A percentile compares a stretch with the other conserved stretches of the same genome.
phyloP scores from a whole-genome alignment of 1,140 invertebrate species.

The Centruroides vittatus region DNA sequence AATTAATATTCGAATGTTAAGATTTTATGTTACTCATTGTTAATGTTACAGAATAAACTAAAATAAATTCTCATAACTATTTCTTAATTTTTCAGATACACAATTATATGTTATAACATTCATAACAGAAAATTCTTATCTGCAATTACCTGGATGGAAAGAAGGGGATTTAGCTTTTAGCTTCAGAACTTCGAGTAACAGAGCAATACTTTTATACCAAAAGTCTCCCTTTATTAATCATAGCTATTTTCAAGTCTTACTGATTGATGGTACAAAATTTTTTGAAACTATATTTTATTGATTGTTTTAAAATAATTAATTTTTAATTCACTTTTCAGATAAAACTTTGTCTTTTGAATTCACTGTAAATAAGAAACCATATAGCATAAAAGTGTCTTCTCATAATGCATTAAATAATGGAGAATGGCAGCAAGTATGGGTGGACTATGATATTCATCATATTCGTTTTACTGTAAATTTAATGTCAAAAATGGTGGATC shows the following conservation, averaged over 20 bases:
- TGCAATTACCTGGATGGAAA: conserved; percentile 79
- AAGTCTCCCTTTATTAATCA: conserved; percentile 75
- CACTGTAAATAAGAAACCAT: conserved; percentile 51
- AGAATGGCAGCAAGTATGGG: conserved; percentile 81
- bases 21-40: no score
- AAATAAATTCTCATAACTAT: no score
- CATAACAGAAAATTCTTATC: conserved; percentile 76
- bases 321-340: conserved; percentile 34
- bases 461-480: conserved; percentile 83
- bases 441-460: conserved; percentile 61
- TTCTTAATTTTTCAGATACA: conserved; percentile 46
- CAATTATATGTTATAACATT: conserved; percentile 86
- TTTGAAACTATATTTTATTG: background rate
- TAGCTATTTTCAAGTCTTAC: conserved; percentile 74
- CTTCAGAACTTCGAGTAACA: conserved; percentile 76
- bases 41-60: no score
- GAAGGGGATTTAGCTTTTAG: conserved; percentile 83
- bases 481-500: conserved; percentile 69
- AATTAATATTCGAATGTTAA: no score
- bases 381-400: conserved; percentile 66
- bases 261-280: conserved; percentile 49
- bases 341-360: conserved; percentile 79
- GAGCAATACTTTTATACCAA: conserved; percentile 76
- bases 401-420: conserved; percentile 66
- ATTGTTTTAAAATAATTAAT: background rate